Conservation (phyloP, 2,888 invertebrate species). For the Ommatoiulus sabulosus region DNA sequence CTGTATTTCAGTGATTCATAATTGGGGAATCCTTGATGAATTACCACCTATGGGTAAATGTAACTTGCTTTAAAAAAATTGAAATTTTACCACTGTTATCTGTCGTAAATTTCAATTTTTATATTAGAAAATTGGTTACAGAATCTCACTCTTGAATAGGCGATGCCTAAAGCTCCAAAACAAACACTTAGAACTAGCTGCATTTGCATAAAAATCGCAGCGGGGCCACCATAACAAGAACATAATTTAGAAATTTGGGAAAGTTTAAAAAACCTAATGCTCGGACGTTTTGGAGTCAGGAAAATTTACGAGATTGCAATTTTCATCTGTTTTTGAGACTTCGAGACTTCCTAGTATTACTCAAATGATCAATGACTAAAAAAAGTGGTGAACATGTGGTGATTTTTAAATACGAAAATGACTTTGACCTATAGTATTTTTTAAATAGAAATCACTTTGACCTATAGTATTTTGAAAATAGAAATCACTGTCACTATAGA, state of each 20-base stretch:
- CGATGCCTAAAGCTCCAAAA: neutral
- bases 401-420: neutral
- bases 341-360: neutral
- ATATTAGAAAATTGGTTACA: neutral
- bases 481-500: neutral
- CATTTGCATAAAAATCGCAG: constrained; percentile 11
- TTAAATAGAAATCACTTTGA: neutral
- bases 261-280: neutral
- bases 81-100: neutral
- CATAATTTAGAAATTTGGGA: constrained; percentile 15
- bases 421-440: neutral
- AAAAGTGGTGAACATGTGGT: neutral
- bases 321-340: neutral
- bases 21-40: neutral
- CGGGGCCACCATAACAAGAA: constrained; percentile 34
- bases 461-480: neutral
- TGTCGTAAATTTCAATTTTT: neutral
- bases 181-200: neutral
- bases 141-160: neutral
- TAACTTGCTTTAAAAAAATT: neutral
- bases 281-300: neutral
- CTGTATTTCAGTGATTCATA: neutral
- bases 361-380: neutral
- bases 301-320: constrained; percentile 19
- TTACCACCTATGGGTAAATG: neutral